Base-by-base conservation (phyloP, 2,797 vertebrate genomes). In the Benthosema pterotum region DNA sequence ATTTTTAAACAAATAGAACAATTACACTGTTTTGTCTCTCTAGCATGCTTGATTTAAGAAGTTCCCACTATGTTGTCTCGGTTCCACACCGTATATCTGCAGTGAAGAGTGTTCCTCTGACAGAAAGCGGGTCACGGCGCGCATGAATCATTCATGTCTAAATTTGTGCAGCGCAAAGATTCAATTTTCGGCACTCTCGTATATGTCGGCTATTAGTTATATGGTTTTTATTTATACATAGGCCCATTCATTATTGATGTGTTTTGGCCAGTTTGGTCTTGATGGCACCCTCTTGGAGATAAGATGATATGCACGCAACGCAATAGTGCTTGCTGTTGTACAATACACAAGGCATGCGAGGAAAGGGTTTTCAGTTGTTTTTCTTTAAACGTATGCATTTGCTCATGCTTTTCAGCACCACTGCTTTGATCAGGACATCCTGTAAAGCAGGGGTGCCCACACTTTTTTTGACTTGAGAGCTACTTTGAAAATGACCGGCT, bases 61-160 rank as follows among this genome's bases (percentile, higher is more conserved):
- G 50, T 57, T 64, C 64, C 8, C 4, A 22, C 22, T 1, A 25
- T 59, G 49, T 61, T 25, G 25, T 53, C 52, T 11, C 22, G 49
- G 52, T 16, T 46, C 9, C 54, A 63, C 52, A 19, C 42, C 60
- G 54, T 25, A 25, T 79, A 75, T 83, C 72, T 78, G 74, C 80
- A 59, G 42, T 52, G 52, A 63, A 71, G 51, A 80, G 65, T 72
- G 71, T 78, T 82, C 71, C 68, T 79, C 72, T 57, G 63, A 78
- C 67, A 69, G 73, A 80, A 84, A 80, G 63, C 76, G 83, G 83
- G 80, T 76, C 78, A 79, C 11, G 25, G 47, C 6, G 5, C 15
- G 42, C 83, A 91, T 90, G 56, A 87, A 91, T 90, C 69, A 82
- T 91, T 91, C 60, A 89, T 87, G 74, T 79, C 74, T 77, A 80